Evolutionary conservation across 2,797 vertebrate species (phyloP).

Genomic region (Coendou prehensilis): DNA sequence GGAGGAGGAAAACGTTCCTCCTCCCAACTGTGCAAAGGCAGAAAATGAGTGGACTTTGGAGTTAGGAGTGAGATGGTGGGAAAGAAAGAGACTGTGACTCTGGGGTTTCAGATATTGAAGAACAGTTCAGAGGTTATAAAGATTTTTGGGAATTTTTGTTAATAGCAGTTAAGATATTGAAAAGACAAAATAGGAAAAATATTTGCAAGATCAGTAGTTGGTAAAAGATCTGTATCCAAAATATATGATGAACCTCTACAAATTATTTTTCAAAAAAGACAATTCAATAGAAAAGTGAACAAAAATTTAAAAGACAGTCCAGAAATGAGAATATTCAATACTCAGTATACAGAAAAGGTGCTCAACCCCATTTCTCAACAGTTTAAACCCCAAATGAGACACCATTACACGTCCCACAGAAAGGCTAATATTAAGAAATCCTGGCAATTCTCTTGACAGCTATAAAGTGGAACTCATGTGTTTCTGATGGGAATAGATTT

Average conservation of each 20-base stretch:
- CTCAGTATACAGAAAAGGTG: not conserved
- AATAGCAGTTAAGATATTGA: not conserved
- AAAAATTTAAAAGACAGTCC: not conserved
- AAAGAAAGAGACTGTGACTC: not conserved
- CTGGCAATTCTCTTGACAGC: constrained; percentile 13
- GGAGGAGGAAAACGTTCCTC: not conserved
- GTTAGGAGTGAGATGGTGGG: not conserved
- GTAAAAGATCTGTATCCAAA: not conserved
- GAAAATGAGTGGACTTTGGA: constrained; percentile 10
- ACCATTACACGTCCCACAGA: not conserved
- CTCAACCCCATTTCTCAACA: not conserved
- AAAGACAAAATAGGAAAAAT: constrained; percentile 30
- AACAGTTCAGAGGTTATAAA: not conserved
- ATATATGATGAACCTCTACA: not conserved
- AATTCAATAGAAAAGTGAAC: constrained; percentile 18
- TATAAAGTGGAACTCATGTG: not conserved
- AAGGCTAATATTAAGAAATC: not conserved
- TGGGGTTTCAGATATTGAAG: not conserved
- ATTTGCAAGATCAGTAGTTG: not conserved
- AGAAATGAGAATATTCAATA: not conserved
- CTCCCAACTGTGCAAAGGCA: not conserved
- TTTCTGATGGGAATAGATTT: not conserved
- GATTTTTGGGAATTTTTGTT: constrained; percentile 21
- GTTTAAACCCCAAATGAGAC: not conserved
- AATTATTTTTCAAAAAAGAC: constrained; percentile 6